phyloP scores from a whole-genome alignment of 2,888 invertebrate species.

The Cryptosula pallasiana region DNA sequence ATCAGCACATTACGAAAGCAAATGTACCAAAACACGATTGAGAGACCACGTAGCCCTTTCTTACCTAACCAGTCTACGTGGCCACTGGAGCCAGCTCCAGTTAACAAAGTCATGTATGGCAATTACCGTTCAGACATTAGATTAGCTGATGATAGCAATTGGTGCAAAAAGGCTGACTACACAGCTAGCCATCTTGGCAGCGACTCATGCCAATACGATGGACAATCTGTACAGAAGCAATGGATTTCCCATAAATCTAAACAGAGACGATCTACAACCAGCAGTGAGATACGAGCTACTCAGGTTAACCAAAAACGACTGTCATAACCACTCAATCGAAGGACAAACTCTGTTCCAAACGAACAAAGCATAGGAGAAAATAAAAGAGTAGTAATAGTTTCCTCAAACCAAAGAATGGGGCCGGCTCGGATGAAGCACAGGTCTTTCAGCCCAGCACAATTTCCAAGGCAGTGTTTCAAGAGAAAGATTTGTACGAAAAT shows the following conservation, averaged over 20 bases:
- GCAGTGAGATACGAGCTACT: too few species aligned
- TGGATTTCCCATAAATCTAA: too few species aligned
- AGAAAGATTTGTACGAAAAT: too few species aligned
- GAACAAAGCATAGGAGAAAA: neutral
- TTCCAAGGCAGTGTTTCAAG: too few species aligned
- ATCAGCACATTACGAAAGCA: neutral
- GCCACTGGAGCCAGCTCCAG: neutral
- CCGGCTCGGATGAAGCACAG: too few species aligned
- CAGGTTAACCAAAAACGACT: neutral
- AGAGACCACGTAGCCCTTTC: neutral
- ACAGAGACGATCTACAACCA: too few species aligned
- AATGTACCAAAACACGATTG: neutral
- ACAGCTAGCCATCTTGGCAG: too few species aligned
- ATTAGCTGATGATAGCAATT: neutral
- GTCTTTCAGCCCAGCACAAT: too few species aligned
- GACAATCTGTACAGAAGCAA: too few species aligned
- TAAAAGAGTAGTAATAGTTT: too few species aligned
- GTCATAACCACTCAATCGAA: neutral
- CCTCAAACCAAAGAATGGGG: too few species aligned
- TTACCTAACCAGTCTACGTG: neutral
- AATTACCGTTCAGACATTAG: neutral
- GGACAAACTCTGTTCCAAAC: neutral
- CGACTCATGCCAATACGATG: too few species aligned
- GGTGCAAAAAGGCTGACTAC: neutral
- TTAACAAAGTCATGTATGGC: slow-evolving; percentile 20